Conservation (phyloP, 2,888 invertebrate genomes). For the Lypha dubia region DNA sequence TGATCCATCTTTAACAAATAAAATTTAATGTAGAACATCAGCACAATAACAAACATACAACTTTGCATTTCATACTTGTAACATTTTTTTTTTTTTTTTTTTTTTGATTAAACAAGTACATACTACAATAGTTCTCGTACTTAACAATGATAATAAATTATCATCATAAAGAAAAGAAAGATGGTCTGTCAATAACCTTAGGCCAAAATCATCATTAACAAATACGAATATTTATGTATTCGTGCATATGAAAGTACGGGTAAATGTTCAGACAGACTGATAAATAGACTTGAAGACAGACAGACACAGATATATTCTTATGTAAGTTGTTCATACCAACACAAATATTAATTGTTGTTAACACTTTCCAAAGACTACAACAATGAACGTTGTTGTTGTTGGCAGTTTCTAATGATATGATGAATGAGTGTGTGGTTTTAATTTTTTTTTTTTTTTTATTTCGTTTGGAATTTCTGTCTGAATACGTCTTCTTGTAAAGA, state of each 20-base stretch:
- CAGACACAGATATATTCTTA: background rate
- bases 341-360: slow-evolving; percentile 65
- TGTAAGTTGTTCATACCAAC: slow-evolving; percentile 20
- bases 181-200: slow-evolving; percentile 68
- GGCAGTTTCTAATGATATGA: slow-evolving; percentile 8
- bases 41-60: slow-evolving; percentile 51
- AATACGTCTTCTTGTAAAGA: background rate
- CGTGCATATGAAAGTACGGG: background rate
- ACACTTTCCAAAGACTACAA: slow-evolving; percentile 50
- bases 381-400: slow-evolving; percentile 33
- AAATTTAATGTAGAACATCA: slow-evolving; percentile 59
- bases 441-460: background rate
- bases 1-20: slow-evolving; percentile 21
- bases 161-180: slow-evolving; percentile 60
- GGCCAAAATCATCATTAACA: slow-evolving; percentile 60
- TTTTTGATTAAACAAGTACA: slow-evolving; percentile 27
- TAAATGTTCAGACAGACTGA: background rate
- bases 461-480: background rate
- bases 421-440: background rate
- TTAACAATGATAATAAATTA: slow-evolving; percentile 11
- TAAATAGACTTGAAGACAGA: background rate
- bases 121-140: background rate
- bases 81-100: no score
- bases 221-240: no score
- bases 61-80: no score